phyloP scores from a whole-genome alignment of 1,140 invertebrate species.

The Pinna nobilis region DNA sequence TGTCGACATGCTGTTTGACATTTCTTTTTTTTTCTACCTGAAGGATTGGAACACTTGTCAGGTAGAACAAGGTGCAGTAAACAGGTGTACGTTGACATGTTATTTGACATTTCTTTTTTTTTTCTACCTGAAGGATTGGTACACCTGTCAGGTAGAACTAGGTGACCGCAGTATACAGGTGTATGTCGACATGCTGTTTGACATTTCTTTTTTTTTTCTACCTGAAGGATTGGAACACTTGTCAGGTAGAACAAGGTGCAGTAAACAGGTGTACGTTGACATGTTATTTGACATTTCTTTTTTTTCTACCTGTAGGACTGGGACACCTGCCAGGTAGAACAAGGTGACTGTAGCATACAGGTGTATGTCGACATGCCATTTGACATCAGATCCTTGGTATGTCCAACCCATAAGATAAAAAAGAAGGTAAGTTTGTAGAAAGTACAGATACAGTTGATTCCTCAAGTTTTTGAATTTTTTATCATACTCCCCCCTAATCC shows the following conservation, averaged over 20 bases:
- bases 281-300: constrained; percentile 66
- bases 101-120: constrained; percentile 66
- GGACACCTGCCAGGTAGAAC: constrained; percentile 16
- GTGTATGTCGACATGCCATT: constrained; percentile 73
- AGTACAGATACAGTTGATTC: constrained; percentile 62
- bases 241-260: constrained; percentile 40
- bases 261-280: constrained; percentile 65
- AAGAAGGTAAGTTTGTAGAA: constrained; percentile 69
- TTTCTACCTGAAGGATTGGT: constrained; percentile 9
- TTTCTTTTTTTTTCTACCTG: background rate
- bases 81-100: constrained; percentile 71
- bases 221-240: constrained; percentile 21
- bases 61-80: constrained; percentile 50
- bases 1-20: too few species aligned
- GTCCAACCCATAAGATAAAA: constrained; percentile 67
- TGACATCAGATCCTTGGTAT: constrained; percentile 66
- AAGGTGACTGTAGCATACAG: constrained; percentile 56
- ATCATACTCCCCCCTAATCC: too few species aligned
- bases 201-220: constrained; percentile 49
- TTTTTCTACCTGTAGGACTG: constrained; percentile 10
- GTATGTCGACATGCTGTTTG: constrained; percentile 73
- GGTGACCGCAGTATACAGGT: constrained; percentile 61
- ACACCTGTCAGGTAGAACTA: constrained; percentile 22
- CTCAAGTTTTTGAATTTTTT: background rate
- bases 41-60: constrained; percentile 12